Evolutionary conservation across 2,888 invertebrate genomes (phyloP), one percentile per base, ranked within the genome.

Genomic region (Phasia obesa): DNA sequence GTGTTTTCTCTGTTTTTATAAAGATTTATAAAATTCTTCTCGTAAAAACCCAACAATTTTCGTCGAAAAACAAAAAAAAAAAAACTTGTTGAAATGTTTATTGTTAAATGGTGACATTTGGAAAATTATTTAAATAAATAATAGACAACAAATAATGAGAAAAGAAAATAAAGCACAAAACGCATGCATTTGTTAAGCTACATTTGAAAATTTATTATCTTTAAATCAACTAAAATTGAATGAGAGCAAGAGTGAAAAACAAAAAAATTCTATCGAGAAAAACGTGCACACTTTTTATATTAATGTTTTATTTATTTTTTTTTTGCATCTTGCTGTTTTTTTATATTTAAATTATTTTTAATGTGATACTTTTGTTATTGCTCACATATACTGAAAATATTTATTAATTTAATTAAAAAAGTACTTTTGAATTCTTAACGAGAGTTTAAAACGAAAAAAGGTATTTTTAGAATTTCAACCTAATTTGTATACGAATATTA

Each of bases 321-420:
- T 17, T 3, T 49, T n/a, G 4, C 0, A 6, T 7, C 4, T 1
- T 23, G n/a, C 6, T 53, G 6, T 51, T 38, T 67, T 38, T 67
- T 62, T n/a, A 19, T 42, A 21, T 62, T 42, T 38, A 60, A 60
- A 73, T 76, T 81, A 53, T 71, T 77, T 55, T 74, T 47, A 65
- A 78, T 65, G 47, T 53, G n/a, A 59, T 25, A 70, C 47, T 70
- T 57, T 65, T 71, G 60, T 79, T 57, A 31, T 67, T 35, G 51
- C 53, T 59, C 51, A 49, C 53, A 60, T 70, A 23, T 79, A 53
- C 70, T 74, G 77, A 64, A 78, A 82, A 78, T 83, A 49, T 74
- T 74, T 73, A 79, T 79, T 75, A 65, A 79, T 78, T 59, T 75
- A 47, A 65, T 64, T 74, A 47, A 65, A 67, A 77, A 57, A 57